Base-by-base conservation (phyloP, 1,140 invertebrate genomes). In the Carposina sasakii region DNA sequence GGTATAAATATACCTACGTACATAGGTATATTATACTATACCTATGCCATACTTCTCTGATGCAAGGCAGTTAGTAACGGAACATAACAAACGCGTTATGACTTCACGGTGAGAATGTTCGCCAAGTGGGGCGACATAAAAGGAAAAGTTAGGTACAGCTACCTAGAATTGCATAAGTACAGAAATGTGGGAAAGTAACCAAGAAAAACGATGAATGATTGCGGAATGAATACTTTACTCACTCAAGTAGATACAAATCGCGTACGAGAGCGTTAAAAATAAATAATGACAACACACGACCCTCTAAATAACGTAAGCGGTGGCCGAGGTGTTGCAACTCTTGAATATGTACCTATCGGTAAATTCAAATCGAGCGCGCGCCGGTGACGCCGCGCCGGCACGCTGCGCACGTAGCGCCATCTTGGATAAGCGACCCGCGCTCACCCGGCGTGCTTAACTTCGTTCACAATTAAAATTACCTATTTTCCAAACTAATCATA, bases 221-320 rank as follows among this genome's bases (percentile, higher is more conserved):
- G 21, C 47, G 71, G 47, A 69, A 64, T 71, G 68, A 67, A 71
- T 72, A 62, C 40, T 57, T 71, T 67, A 64, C 54, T 67, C 62
- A 65, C 65, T 67, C 62, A 60, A 67, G 54, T 71, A 52, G 52
- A 46, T 34, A 45, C 15, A 31, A 21, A 16, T 23, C 19, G 16
- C 16, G 37, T n/a, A 21, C 43, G 54, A 47, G 68, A 70, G 61
- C 67, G 74, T 77, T 81, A 83, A 79, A 81, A 81, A 81, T 83
- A 83, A 81, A 72, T 76, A 79, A 75, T 83, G 79, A 83, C 76
- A 81, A 81, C 76, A 77, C 52, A 57, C 71, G 63, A 60, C 66
- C 63, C 63, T 72, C 59, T 48, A 8, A 20, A 77, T 81, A 83
- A 79, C 70, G 70, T 76, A 78, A 76, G 64, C 66, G 57, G 57